phyloP scores from a whole-genome alignment of 2,797 vertebrate genomes.

The Rhabdophis nuchalis region DNA sequence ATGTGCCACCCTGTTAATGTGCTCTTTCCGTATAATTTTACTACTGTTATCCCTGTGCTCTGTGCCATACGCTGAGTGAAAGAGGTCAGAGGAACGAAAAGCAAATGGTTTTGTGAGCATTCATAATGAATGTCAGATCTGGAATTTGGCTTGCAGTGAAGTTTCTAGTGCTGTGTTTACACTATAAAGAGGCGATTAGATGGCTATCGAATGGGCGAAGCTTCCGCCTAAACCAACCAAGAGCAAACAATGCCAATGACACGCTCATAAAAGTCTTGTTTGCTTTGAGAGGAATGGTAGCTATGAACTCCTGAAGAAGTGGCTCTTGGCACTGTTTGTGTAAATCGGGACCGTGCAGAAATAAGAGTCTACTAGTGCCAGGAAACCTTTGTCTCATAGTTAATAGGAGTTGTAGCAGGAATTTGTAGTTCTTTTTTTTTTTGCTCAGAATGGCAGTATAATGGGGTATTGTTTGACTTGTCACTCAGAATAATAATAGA shows the following conservation, averaged over 20 bases:
- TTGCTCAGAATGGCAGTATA: neutral
- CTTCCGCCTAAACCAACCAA: neutral
- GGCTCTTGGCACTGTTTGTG: neutral
- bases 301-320: neutral
- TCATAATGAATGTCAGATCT: neutral
- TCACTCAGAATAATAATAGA: neutral
- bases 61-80: neutral
- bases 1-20: neutral
- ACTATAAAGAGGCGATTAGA: neutral
- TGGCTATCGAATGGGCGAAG: rapidly evolving
- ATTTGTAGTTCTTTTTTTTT: neutral
- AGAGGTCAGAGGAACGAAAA: neutral
- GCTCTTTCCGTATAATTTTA: neutral
- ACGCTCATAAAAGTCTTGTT: neutral
- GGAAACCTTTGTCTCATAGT: neutral
- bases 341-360: neutral
- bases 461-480: neutral
- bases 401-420: neutral
- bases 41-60: neutral
- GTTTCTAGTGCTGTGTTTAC: neutral
- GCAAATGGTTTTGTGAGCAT: neutral
- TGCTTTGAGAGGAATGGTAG: neutral
- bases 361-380: neutral
- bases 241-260: neutral
- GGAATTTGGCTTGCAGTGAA: neutral